phyloP scores from a whole-genome alignment of 2,113 vertebrate species.

The Potamarius usumacintae region DNA sequence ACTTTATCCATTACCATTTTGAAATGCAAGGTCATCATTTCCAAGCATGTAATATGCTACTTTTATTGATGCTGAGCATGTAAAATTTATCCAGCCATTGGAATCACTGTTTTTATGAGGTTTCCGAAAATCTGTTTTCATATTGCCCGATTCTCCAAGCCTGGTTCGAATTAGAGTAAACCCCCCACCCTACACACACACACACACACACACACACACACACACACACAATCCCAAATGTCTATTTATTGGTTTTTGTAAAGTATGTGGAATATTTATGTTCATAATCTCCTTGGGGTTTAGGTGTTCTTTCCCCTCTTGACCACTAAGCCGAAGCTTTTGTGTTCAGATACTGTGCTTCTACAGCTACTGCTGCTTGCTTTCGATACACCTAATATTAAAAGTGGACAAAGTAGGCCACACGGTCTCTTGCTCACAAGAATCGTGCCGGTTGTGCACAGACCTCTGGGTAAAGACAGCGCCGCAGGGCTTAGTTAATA shows the following conservation, averaged over 20 bases:
- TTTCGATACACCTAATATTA: not conserved
- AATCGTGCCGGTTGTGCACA: not conserved
- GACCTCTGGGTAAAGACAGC: slow-evolving; percentile 10
- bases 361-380: not conserved
- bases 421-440: not conserved
- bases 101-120: slow-evolving; percentile 1
- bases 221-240: not conserved
- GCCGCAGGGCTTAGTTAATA: slow-evolving; percentile 30
- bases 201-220: not conserved
- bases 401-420: slow-evolving; percentile 14
- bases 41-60: not conserved
- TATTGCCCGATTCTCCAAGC: not conserved
- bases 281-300: slow-evolving; percentile 36
- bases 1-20: not conserved
- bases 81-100: not conserved
- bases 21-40: slow-evolving; percentile 1
- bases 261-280: slow-evolving; percentile 48
- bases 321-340: slow-evolving; percentile 23
- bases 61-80: not conserved
- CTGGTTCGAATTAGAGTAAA: slow-evolving; percentile 39
- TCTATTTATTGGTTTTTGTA: slow-evolving; percentile 35
- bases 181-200: not conserved
- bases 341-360: slow-evolving; percentile 1
- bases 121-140: slow-evolving; percentile 33
- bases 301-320: slow-evolving; percentile 36